These are phyloP conservation scores for Stichodactyla helianthus DNA, from an alignment of 64 coral and sea anemone species.

Conservation along the genomic window DNA sequence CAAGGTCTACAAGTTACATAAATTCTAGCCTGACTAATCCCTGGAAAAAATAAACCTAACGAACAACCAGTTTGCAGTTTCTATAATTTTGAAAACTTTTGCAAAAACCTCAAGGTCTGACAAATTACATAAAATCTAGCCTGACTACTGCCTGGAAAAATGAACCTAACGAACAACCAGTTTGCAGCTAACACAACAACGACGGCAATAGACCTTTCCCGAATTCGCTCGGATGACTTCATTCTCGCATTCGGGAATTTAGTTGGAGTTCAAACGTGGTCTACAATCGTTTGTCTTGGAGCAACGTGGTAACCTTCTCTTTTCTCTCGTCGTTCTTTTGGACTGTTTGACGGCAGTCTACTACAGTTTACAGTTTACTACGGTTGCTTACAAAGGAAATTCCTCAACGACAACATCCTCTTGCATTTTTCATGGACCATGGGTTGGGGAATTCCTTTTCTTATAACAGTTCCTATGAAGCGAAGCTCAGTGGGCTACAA, in stretches of 20 bases:
- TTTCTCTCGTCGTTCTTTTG: constrained; percentile 82
- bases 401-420: constrained; percentile 26
- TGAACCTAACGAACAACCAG: neutral
- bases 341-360: no score
- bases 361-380: no score
- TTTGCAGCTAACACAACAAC: neutral
- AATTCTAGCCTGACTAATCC: no score
- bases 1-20: no score
- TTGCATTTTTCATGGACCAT: constrained; percentile 57
- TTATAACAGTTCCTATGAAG: constrained; percentile 16
- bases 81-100: no score
- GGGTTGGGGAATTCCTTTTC: constrained; percentile 58
- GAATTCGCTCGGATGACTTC: constrained; percentile 66
- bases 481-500: constrained; percentile 57
- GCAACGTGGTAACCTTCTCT: constrained; percentile 63
- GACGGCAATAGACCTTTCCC: constrained; percentile 49
- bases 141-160: neutral
- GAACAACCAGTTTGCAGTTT: neutral
- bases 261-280: neutral
- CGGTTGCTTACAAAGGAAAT: constrained; percentile 30
- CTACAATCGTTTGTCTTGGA: constrained; percentile 14
- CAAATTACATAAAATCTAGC: no score
- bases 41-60: neutral
- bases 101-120: no score
- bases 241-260: constrained; percentile 46